Base-by-base conservation (phyloP, 2,888 invertebrate species). In the Doris montereyensis region DNA sequence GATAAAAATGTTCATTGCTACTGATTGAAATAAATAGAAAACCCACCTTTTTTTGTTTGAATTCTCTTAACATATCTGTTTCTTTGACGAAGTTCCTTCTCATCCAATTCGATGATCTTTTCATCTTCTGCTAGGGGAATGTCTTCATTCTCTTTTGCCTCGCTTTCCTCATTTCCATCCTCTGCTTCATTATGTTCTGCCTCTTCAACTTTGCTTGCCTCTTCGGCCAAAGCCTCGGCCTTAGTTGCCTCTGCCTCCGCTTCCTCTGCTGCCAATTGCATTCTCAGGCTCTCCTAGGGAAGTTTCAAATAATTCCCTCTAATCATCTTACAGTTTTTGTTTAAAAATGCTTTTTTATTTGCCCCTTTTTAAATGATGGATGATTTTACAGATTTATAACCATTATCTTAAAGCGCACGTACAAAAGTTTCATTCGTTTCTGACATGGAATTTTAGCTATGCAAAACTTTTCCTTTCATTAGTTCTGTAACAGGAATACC, bases 41-140 rank as follows among this genome's bases (percentile, higher is more conserved):
- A 26, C 67, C 35, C 21, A 87, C 87, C 85, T 87, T 86, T 80
- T 84, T 86, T n/a, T 85, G 79, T 67, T 83, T 10, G 81, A 26
- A 87, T 87, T 77, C 85, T 85, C 81, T 85, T 82, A 57, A 85
- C 80, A 80, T 87, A 86, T 72, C 83, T 83, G 3, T 35, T 62
- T 13, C 1, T 34, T 52, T 52, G 57, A 26, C 41, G 68, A 41
- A 72, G 30, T 5, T 13, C 71, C 28, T 83, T 82, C 21, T 82
- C 83, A 32, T 81, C 81, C 26, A 67, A 78, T 65, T 83, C 82
- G 4, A 62, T 71, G 28, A 4, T 8, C 24, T 10, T 67, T 58
- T 35, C 57, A n/a, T 80, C 71, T 35, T 24, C 77, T 41, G 34
- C 65, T 30, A 1, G 30, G 5, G 13, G 21, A 57, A 34, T 28